Base-by-base conservation (phyloP, 2,888 invertebrate species). In the Pocota personata region DNA sequence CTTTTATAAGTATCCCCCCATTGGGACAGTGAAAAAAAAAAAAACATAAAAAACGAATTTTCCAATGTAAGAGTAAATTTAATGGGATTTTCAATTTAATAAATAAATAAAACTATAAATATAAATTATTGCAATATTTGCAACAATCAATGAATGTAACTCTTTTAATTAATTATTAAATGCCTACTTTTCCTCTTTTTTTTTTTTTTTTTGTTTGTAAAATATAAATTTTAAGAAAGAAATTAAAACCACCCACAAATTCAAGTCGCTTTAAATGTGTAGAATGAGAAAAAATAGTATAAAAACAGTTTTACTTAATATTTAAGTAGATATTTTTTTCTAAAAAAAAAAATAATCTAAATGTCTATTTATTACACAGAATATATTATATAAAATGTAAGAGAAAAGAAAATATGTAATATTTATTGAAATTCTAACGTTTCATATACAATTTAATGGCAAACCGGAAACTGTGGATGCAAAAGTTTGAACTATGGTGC, bases 241-340 rank as follows among this genome's bases (percentile, higher is more conserved):
- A 76, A 52, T 32, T 72, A 24, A 77, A 77, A 86, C 82, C 86
- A 86, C 86, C 86, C 86, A 86, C 82, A 82, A 82, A 86, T 86
- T 86, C 76, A 82, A 82, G 60, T 86, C 76, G 86, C 86, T 86
- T 86, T 86, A 86, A 86, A 82, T 86, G 86, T 86, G 86, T 86
- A 86, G 86, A 82, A 43, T 8, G 24, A 57, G 43, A 55, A 73
- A 43, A 37, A 40, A 69, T 37, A 50, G n/a, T n/a, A n/a, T n/a
- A n/a, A n/a, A 32, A 43, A 67, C 67, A 71, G 37, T 58, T 75
- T 66, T 86, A 86, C 76, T 80, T 86, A 76, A 82, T 82, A 80
- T 86, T 82, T 82, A 86, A 86, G 86, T 86, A 86, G 86, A 76
- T 86, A 86, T 77, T 77, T 86, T 83, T 82, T 76, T 52, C 30